Base-by-base conservation (phyloP, 2,113 vertebrate species). In the Gila orcuttii region DNA sequence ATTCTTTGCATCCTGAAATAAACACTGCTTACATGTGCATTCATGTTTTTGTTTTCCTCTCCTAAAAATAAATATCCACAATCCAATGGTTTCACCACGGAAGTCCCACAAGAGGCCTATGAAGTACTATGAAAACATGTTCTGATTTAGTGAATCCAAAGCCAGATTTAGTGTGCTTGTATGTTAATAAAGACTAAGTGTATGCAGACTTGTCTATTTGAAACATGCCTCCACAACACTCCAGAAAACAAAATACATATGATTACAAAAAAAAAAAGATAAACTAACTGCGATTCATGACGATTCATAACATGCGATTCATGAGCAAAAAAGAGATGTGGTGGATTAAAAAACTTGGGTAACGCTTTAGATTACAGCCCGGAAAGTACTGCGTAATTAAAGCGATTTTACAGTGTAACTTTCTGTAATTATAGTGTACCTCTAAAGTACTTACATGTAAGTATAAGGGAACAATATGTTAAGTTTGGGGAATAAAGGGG, bases 11-110 rank as follows among this genome's bases (percentile, higher is more conserved):
- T 42, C 81, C 68, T 28, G 47, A 73, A 73, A 17, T 10, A 79
- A 79, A 79, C 77, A 55, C 75, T 12, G 74, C 79, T 50, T 50
- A 28, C 42, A 50, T 66, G 19, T 76, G 59, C 55, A 33, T 79
- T 75, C 21, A 86, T 45, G 31, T 12, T 47, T 88, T 77, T 76
- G 82, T 69, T 80, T 74, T 60, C 11, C 55, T 62, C 39, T 68
- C 15, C 76, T 60, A 76, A 78, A 42, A 77, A 69, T 52, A 85
- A 78, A 82, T 62, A 80, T 1, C 84, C 73, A 83, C 23, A 85
- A n/a, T 68, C 68, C 42, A 39, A 17, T 83, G 74, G 68, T 28
- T 78, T 84, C 60, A 59, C 47, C 73, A 69, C 11, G 8, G 28
- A 25, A 45, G 66, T 36, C 66, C 52, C 10, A 13, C n/a, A 36